Conservation (phyloP, 2,888 invertebrate species). For the Callimorpha dominula region DNA sequence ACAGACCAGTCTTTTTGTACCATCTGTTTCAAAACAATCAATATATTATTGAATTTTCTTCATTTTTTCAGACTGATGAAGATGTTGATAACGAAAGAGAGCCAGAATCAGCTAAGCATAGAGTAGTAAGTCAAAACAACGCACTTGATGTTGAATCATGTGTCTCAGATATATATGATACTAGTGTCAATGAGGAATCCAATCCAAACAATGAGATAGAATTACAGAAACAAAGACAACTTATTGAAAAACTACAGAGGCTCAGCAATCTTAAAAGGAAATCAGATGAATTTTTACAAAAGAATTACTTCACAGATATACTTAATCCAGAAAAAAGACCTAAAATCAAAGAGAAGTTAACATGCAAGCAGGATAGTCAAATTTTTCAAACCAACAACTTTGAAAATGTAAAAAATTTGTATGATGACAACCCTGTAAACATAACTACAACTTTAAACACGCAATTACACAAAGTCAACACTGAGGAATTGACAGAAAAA, state of each 20-base stretch:
- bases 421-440: constrained; percentile 75
- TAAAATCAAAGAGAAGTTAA: constrained; percentile 75
- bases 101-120: constrained; percentile 72
- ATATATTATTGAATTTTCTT: background rate
- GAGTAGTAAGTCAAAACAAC: constrained; percentile 64
- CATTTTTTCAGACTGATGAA: constrained; percentile 76
- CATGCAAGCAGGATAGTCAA: constrained; percentile 66
- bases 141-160: constrained; percentile 71
- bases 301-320: constrained; percentile 76
- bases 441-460: constrained; percentile 69
- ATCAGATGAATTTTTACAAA: constrained; percentile 81
- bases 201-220: constrained; percentile 70
- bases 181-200: constrained; percentile 62
- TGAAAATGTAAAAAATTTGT: constrained; percentile 73
- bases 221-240: constrained; percentile 75
- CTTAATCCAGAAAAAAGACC: constrained; percentile 75
- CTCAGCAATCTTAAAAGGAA: constrained; percentile 80
- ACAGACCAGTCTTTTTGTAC: too few species aligned
- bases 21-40: background rate
- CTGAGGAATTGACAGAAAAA: constrained; percentile 65
- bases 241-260: constrained; percentile 80
- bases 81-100: constrained; percentile 74
- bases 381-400: constrained; percentile 65
- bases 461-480: constrained; percentile 60
- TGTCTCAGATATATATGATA: constrained; percentile 70